Percentiles rank a stretch among this genome's conserved stretches.
Evolutionary conservation across 2,797 vertebrate species (phyloP).

Genomic region (Coracias cyanogaster): DNA sequence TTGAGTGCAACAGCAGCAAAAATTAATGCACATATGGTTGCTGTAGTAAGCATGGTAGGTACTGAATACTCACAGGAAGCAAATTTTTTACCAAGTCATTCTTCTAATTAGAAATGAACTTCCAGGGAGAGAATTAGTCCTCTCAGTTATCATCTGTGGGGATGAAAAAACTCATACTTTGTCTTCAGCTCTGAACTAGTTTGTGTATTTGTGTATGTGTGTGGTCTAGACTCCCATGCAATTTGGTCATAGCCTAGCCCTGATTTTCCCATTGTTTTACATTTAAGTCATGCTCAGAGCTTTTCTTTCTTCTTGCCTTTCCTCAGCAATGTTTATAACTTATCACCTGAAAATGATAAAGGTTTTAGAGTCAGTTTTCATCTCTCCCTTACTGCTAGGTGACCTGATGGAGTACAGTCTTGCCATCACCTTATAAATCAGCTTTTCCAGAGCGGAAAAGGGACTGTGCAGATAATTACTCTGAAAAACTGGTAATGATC

Average conservation of each 20-base stretch:
- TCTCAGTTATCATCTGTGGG: not conserved
- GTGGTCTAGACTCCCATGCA: constrained; percentile 55
- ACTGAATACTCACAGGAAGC: not conserved
- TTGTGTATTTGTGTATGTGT: constrained; percentile 33
- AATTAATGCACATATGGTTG: not conserved
- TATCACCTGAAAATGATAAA: constrained; percentile 48
- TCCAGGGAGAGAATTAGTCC: not conserved
- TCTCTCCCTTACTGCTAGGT: constrained; percentile 17
- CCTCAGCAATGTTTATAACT: constrained; percentile 62
- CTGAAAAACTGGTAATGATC: constrained; percentile 15
- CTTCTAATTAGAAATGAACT: not conserved
- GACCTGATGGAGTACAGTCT: constrained; percentile 30
- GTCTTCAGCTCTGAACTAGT: constrained; percentile 17
- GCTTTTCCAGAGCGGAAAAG: not conserved
- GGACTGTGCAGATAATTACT: constrained; percentile 30
- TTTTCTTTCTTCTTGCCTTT: constrained; percentile 43
- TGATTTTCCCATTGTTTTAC: constrained; percentile 56
- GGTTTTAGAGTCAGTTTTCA: constrained; percentile 48
- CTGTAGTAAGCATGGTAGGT: not conserved
- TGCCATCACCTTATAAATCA: constrained; percentile 70
- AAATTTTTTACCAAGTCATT: not conserved
- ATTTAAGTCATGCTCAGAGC: constrained; percentile 34
- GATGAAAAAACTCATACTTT: not conserved
- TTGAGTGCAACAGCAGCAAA: not conserved
- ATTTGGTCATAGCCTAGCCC: constrained; percentile 51